phyloP scores from a whole-genome alignment of 2,113 vertebrate species.

The Apodemus sylvaticus region DNA sequence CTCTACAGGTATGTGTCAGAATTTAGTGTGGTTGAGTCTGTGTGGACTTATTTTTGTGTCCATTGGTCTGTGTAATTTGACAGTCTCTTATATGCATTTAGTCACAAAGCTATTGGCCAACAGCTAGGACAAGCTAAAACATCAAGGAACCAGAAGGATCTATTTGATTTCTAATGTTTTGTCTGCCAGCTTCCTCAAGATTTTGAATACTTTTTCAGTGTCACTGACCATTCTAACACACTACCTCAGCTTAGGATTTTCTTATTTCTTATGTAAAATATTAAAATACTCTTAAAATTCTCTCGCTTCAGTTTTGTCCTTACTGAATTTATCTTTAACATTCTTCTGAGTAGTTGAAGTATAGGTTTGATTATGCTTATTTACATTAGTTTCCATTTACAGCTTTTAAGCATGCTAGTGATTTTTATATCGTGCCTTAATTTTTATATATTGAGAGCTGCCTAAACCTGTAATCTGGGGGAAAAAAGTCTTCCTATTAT shows the following conservation, averaged over 20 bases:
- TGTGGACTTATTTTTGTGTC: neutral
- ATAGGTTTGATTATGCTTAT: neutral
- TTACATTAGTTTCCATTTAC: neutral
- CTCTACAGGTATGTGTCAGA: no score
- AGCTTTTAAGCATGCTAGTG: neutral
- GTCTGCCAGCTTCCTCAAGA: neutral
- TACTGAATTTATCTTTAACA: neutral
- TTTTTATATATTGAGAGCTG: constrained; percentile 1
- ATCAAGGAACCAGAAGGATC: no score
- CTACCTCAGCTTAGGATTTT: neutral
- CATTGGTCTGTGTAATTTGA: neutral
- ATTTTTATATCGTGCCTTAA: neutral
- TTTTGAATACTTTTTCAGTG: constrained; percentile 26
- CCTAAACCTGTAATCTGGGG: constrained; percentile 26
- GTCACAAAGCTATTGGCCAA: neutral
- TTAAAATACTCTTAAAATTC: constrained; percentile 38
- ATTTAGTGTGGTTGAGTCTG: neutral
- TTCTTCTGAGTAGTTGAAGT: neutral
- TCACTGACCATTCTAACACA: neutral
- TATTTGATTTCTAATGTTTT: neutral
- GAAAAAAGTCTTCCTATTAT: neutral
- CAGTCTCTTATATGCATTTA: neutral
- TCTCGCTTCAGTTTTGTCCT: neutral
- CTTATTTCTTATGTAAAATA: neutral
- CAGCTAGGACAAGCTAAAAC: no score